A percentile compares a stretch with the other conserved stretches of the same genome.
Conservation (phyloP, 92 coral and sea anemone genomes). For the Plumapathes pennacea region DNA sequence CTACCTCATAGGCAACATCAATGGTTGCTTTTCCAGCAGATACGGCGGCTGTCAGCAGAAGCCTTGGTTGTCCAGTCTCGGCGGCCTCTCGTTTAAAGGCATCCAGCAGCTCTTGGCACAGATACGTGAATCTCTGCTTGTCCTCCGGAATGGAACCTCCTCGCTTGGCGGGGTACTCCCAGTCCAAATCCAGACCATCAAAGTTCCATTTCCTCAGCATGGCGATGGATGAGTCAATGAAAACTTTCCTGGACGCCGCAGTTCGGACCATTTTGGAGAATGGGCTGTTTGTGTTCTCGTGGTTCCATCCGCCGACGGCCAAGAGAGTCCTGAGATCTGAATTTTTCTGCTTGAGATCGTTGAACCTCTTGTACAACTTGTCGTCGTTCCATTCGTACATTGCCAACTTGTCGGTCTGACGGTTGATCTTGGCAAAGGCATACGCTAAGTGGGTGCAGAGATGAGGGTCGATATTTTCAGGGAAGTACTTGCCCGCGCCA, state of each 20-base stretch:
- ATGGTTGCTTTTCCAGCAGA: conserved; percentile 71
- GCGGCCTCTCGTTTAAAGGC: conserved; percentile 75
- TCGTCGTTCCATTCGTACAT: conserved; percentile 90
- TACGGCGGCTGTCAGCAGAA: conserved; percentile 80
- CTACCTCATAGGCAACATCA: conserved; percentile 72
- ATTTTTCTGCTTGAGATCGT: conserved; percentile 55
- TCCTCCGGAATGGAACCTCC: conserved; percentile 84
- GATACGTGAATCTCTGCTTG: conserved; percentile 75
- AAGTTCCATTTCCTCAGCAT: conserved; percentile 70
- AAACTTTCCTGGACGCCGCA: conserved; percentile 66
- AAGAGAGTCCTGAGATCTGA: conserved; percentile 60
- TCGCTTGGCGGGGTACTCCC: conserved; percentile 83
- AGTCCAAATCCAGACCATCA: conserved; percentile 89
- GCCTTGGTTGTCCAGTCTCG: conserved; percentile 58
- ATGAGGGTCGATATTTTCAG: conserved; percentile 65
- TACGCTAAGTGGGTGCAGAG: conserved; percentile 87
- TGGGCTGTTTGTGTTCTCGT: conserved; percentile 75
- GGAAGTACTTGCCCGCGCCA: conserved; percentile 72
- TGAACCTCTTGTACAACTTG: conserved; percentile 66
- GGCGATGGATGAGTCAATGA: conserved; percentile 64
- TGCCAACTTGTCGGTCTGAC: conserved; percentile 42
- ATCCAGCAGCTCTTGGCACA: conserved; percentile 74
- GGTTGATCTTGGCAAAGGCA: conserved; percentile 83
- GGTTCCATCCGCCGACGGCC: conserved; percentile 98
- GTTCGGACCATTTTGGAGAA: conserved; percentile 88